Evolutionary conservation across 1,140 invertebrate species (phyloP).

Genomic region (Cydia pomonella): DNA sequence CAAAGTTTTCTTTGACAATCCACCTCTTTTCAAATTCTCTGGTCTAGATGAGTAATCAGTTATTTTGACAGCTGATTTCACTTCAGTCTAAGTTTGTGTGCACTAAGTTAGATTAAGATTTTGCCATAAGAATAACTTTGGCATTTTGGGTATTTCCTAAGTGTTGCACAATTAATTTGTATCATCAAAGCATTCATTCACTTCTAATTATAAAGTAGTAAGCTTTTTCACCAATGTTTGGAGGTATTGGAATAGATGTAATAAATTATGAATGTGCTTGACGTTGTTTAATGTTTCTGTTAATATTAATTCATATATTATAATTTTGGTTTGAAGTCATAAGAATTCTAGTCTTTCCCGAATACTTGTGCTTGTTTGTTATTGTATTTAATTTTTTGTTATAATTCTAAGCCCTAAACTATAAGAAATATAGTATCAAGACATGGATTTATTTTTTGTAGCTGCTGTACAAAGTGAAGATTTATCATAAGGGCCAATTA

Average conservation of each 20-base stretch:
- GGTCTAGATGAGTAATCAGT: background rate
- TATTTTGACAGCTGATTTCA: background rate
- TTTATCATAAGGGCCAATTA: no score
- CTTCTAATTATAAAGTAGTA: background rate
- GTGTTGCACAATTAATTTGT: slow-evolving; percentile 1
- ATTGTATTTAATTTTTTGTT: slow-evolving; percentile 6
- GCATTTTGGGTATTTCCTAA: slow-evolving; percentile 1
- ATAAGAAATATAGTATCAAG: background rate
- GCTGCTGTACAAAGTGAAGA: slow-evolving; percentile 14
- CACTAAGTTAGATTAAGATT: slow-evolving; percentile 1
- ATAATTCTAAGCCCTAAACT: background rate
- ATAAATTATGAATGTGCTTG: background rate
- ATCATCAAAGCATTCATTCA: background rate
- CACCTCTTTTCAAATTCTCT: no score
- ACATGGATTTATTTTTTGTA: slow-evolving; percentile 20
- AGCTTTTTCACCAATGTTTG: background rate
- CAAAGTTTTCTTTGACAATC: no score
- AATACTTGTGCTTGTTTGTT: slow-evolving; percentile 1
- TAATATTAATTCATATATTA: background rate
- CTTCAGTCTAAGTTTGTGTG: background rate
- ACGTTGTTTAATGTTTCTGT: no score
- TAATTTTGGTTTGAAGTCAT: slow-evolving; percentile 3
- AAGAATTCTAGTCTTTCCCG: slow-evolving; percentile 14
- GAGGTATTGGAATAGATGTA: background rate
- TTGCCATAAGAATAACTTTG: slow-evolving; percentile 7